Evolutionary conservation across 2,113 vertebrate species (phyloP), one percentile per base, ranked within the genome.

Genomic region (Ia io): DNA sequence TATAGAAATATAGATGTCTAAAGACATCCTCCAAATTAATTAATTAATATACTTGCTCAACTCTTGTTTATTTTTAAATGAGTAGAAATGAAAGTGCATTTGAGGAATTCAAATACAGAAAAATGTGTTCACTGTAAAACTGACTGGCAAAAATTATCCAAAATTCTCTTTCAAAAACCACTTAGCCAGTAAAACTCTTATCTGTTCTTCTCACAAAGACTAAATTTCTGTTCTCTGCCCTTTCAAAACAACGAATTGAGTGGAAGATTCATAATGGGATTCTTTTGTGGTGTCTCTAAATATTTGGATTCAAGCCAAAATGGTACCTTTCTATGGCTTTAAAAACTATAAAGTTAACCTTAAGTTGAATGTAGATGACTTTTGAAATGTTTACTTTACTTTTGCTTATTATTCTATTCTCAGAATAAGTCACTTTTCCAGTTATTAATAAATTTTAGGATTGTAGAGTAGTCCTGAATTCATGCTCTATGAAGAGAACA

Each of bases 131-230:
- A 94, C 25, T 73, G 51, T 79, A 67, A 79, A 84, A 25, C 47
- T 37, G 20, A 88, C 7, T 93, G 74, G 53, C 42, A 95, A 91
- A 92, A 90, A 63, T 76, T 88, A 88, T 59, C 22, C 32, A 88
- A 92, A 93, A 79, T 90, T 92, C 42, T 93, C 59, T 94, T 90
- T 84, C 53, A 95, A 92, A 95, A 92, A 76, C 74, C 86, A 94
- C 42, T 95, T 90, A 69, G 47, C 65, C 93, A 96, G 95, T 95
- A 96, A 96, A 97, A 94, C 17, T 91, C 69, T 93, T 95, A 96
- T 96, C 96, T 95, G 18, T 8, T 95, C 17, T 77, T 95, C 53
- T 94, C 84, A 96, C 88, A 96, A 90, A 97, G 16, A 95, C 65
- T 84, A 89, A 82, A 95, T 93, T 94, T 95, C 40, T 96, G 17